Evolutionary conservation across 1,140 invertebrate species (phyloP), one percentile per base, ranked within the genome.

Genomic region (Musca domestica): DNA sequence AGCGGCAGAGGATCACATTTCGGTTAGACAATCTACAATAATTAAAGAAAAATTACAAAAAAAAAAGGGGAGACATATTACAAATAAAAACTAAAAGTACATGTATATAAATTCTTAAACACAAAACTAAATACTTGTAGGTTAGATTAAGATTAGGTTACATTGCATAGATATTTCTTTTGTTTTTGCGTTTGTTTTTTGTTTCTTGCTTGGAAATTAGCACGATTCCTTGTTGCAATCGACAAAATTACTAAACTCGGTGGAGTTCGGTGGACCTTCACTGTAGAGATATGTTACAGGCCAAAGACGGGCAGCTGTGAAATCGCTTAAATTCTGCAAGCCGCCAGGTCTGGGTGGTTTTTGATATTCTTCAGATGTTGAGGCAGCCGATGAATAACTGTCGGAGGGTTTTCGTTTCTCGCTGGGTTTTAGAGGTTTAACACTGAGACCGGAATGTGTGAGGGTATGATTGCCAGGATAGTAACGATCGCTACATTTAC

Each of bases 401-500:
- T 68, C 76, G 27, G 72, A 65, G 22, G 61, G 54, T 49, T 71
- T 73, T 48, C 77, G 81, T 69, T 76, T 84, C 73, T 76, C 84
- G 74, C 72, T 83, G 12, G 41, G 47, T 71, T 74, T 84, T 52
- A n/a, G 76, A 58, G 69, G 72, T 75, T 70, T 75, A 75, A 72
- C 69, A 14, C 71, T 69, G 48, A 80, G 34, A 49, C 74, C 72
- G 1, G 69, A 56, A 71, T 76, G 74, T 4, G 73, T 27, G 69
- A 73, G 19, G 66, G 67, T 67, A 71, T 74, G 14, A 74, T 74
- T 66, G 70, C 77, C 68, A 0, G 91, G 91, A 73, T 87, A 91
- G 75, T 93, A 93, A 34, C 88, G 86, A 70, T 93, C 91, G 73
- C 89, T 92, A 75, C 92, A 94, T 20, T 92, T 92, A 22, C 92